Conservation (phyloP, 1,140 invertebrate species). For the Bacillus rossius region DNA sequence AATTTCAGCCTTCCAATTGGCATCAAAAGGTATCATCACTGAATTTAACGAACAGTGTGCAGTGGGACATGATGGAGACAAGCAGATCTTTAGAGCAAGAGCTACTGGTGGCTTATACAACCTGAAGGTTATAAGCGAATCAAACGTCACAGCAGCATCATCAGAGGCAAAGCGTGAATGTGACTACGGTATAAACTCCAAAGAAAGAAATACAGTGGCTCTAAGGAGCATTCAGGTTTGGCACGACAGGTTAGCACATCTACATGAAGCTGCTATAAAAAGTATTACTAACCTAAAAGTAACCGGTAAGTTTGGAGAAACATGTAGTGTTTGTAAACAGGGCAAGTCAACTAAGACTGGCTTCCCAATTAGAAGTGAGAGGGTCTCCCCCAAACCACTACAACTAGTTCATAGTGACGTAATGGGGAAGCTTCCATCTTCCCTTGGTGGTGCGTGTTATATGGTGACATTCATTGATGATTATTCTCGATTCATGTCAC, state of each 20-base stretch:
- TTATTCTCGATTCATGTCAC: constrained; percentile 12
- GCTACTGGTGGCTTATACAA: not conserved
- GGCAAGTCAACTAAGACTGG: not conserved
- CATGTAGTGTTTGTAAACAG: not conserved
- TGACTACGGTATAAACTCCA: not conserved
- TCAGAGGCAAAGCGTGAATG: not conserved
- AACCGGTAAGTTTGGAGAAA: not conserved
- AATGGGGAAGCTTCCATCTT: constrained; percentile 3
- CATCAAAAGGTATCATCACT: too few relatives aligned
- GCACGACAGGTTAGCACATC: not conserved
- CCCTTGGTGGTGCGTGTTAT: constrained; percentile 21
- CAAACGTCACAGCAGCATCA: not conserved
- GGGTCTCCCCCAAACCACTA: not conserved
- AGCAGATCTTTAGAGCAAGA: not conserved
- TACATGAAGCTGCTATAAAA: not conserved
- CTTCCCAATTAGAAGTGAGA: not conserved
- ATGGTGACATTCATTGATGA: constrained; percentile 28
- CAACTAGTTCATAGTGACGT: not conserved
- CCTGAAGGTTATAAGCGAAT: not conserved
- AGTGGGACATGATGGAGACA: not conserved
- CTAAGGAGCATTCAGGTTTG: not conserved
- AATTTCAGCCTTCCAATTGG: not conserved
- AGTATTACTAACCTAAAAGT: not conserved
- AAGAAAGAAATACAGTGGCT: not conserved
- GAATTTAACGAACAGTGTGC: too few relatives aligned